Conservation (phyloP, 1,140 invertebrate genomes). For the Aphidius ervi region DNA sequence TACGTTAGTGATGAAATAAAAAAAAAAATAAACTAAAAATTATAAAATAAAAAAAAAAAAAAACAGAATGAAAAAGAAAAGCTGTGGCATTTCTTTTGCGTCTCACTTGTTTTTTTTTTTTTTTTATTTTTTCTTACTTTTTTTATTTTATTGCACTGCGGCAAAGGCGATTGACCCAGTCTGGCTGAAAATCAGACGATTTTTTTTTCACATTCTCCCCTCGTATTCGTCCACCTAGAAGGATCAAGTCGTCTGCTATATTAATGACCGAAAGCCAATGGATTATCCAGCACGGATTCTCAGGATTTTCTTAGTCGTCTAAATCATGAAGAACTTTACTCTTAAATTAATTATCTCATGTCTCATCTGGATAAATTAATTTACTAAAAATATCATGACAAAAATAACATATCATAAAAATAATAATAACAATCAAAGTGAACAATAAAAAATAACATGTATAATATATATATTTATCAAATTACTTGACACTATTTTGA, state of each 20-base stretch:
- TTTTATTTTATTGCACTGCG: slow-evolving; percentile 13
- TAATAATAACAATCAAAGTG: no score
- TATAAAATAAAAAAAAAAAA: slow-evolving; percentile 18
- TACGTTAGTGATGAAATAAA: not conserved
- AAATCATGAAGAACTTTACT: not conserved
- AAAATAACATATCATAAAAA: not conserved
- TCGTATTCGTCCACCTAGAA: not conserved
- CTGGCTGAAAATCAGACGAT: slow-evolving; percentile 25
- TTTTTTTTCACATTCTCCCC: slow-evolving; percentile 23
- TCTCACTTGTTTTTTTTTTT: no score
- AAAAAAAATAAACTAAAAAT: slow-evolving; percentile 18
- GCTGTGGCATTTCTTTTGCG: no score
- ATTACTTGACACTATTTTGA: not conserved
- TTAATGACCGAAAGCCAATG: slow-evolving; percentile 33
- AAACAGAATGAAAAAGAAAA: not conserved
- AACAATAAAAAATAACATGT: not conserved
- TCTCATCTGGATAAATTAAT: no score
- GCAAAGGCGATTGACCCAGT: slow-evolving; percentile 26
- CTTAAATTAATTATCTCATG: not conserved
- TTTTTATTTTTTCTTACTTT: not conserved
- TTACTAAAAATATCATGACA: no score
- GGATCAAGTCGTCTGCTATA: slow-evolving; percentile 39
- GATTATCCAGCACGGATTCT: slow-evolving; percentile 31
- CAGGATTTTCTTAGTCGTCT: not conserved
- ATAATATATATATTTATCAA: not conserved